Conservation (phyloP, 2,113 vertebrate genomes). For the Eupsittula cactorum region DNA sequence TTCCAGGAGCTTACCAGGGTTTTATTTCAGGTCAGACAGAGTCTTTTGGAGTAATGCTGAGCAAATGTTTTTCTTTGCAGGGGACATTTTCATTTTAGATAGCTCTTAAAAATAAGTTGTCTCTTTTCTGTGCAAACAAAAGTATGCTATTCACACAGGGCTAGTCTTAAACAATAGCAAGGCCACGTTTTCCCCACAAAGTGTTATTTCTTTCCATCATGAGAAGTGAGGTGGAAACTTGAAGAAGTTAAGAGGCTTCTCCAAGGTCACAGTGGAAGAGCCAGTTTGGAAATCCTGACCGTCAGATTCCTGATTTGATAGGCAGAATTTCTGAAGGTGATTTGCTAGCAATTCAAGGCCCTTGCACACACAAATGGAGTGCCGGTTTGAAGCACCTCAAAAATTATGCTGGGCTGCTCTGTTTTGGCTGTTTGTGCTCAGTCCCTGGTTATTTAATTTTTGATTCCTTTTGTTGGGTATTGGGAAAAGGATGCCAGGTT, state of each 20-base stretch:
- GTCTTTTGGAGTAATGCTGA: neutral
- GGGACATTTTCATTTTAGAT: slow-evolving; percentile 23
- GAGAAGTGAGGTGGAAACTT: neutral
- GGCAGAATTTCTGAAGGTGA: neutral
- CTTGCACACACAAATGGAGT: neutral
- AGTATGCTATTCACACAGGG: neutral
- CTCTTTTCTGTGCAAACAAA: neutral
- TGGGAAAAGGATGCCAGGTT: neutral
- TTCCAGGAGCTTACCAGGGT: neutral
- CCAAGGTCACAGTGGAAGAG: neutral
- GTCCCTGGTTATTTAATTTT: neutral
- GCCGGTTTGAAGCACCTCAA: neutral
- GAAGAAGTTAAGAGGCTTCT: neutral
- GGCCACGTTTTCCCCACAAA: neutral
- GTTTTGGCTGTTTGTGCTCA: neutral
- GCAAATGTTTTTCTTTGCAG: neutral
- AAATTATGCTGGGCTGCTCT: neutral
- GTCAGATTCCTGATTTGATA: neutral
- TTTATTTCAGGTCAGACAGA: slow-evolving; percentile 23
- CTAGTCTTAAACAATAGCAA: neutral
- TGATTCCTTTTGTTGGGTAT: neutral
- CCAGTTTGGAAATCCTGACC: neutral
- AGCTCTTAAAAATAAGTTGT: neutral
- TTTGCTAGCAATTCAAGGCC: neutral
- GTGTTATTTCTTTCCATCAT: neutral